Base-by-base conservation (phyloP, 2,888 invertebrate species). In the Leptopilina syphax region DNA sequence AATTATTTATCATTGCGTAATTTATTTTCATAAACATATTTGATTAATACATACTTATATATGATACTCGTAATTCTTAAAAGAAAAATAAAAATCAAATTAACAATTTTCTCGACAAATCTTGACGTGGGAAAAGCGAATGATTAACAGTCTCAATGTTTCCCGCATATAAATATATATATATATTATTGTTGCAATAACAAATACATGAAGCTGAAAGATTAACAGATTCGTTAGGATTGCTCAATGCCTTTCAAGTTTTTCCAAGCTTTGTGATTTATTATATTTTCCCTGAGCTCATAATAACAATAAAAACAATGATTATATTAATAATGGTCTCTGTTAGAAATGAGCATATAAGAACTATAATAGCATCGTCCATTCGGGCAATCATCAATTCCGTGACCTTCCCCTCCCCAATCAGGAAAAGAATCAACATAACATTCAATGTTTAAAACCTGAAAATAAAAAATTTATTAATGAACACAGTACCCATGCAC, bases 231-330 rank as follows among this genome's bases (percentile, higher is more conserved):
- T 63, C 63, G 63, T 63, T 24, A 24, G 24, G 63, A 50, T 63
- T 63, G 63, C 63, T 9, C 63, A 63, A 63, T 63, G 63, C 24
- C 63, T 18, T 50, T 63, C 63, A 63, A 63, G 63, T 63, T 63
- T 63, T 63, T 63, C 63, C 63, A 50, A 50, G 50, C 68, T 70
- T 70, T 54, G 50, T 54, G 68, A 70, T 24, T 54, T 70, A 70
- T 70, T 70, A 44, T 50, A 54, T 54, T 50, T 54, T 18, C 68
- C 18, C 10, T 54, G 68, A 50, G 50, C 68, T 50, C 68, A 70
- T 50, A 50, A 70, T 70, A 70, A 13, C 8, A 70, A 70, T 70
- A 70, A 54, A 70, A 70, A 70, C 13, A 50, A 70, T 70, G 50
- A 73, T 73, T n/a, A 41, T 27, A 50, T 73, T 70, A 73, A 73